phyloP scores from a whole-genome alignment of 2,113 vertebrate species.

The Psilopogon haemacephalus region DNA sequence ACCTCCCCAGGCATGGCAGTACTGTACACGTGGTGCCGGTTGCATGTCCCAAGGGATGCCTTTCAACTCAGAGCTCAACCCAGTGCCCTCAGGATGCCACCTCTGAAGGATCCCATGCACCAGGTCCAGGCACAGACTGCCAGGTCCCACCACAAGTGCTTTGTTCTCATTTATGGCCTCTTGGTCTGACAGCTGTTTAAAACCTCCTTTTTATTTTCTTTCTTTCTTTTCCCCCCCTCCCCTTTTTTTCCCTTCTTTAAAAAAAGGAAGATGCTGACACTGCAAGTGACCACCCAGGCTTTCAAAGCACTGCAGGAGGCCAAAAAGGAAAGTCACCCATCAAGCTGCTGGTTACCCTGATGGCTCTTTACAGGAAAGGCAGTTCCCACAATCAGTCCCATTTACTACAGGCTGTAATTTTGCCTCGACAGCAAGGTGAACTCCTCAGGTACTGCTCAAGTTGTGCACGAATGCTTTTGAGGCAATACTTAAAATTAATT shows the following conservation, averaged over 20 bases:
- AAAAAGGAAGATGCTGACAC: slow-evolving; percentile 17
- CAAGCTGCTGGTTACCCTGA: slow-evolving; percentile 24
- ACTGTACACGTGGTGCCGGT: background rate
- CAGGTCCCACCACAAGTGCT: background rate
- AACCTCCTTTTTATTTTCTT: background rate
- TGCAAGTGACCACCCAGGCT: slow-evolving; percentile 46
- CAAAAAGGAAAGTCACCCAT: slow-evolving; percentile 38
- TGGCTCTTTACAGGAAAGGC: slow-evolving; percentile 6
- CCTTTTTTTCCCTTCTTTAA: background rate
- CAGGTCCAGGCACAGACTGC: background rate
- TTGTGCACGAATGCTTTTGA: background rate
- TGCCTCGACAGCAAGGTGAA: background rate
- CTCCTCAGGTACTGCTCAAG: background rate
- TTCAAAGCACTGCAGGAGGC: slow-evolving; percentile 37
- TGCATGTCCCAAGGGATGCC: background rate
- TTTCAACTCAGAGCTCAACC: background rate
- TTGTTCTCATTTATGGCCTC: background rate
- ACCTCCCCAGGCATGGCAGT: background rate
- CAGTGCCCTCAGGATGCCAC: background rate
- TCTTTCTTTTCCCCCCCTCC: rapidly evolving
- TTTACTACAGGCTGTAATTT: slow-evolving; percentile 9
- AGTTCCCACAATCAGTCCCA: slow-evolving; percentile 21
- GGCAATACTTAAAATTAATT: background rate
- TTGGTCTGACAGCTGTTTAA: background rate
- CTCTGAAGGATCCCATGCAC: background rate